Evolutionary conservation across 2,888 invertebrate genomes (phyloP).

Genomic region (Drosophila algonquin): DNA sequence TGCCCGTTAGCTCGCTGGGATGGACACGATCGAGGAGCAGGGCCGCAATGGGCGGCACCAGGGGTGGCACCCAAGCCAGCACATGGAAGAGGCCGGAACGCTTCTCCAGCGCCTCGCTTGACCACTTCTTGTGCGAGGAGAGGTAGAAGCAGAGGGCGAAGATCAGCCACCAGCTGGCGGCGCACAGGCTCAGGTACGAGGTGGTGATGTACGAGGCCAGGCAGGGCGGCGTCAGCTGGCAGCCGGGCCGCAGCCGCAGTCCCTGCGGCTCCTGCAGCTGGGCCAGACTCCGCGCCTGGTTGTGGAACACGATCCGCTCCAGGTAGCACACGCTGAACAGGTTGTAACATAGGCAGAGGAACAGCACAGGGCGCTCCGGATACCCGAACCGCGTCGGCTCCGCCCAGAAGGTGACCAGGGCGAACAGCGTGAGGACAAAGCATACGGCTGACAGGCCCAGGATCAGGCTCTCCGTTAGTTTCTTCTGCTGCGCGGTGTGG

Average conservation of each 20-base stretch:
- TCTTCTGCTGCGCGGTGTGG: slow-evolving; percentile 88
- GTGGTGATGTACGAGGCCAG: slow-evolving; percentile 90
- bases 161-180: slow-evolving; percentile 94
- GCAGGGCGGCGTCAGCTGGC: slow-evolving; percentile 87
- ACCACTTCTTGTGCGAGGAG: slow-evolving; percentile 96
- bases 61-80: slow-evolving; percentile 94
- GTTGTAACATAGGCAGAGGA: slow-evolving; percentile 94
- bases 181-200: slow-evolving; percentile 92
- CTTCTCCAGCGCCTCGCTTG: slow-evolving; percentile 94
- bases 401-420: slow-evolving; percentile 93
- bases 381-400: slow-evolving; percentile 95
- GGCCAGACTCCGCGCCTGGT: slow-evolving; percentile 79
- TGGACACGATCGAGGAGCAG: slow-evolving; percentile 91
- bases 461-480: slow-evolving; percentile 90
- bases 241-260: slow-evolving; percentile 71
- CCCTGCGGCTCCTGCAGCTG: slow-evolving; percentile 82
- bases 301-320: slow-evolving; percentile 87
- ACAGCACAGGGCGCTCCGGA: slow-evolving; percentile 96
- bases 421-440: slow-evolving; percentile 92
- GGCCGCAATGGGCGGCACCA: slow-evolving; percentile 92
- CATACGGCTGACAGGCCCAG: slow-evolving; percentile 91
- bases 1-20: slow-evolving; percentile 91
- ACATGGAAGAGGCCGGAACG: slow-evolving; percentile 94
- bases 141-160: slow-evolving; percentile 95
- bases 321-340: slow-evolving; percentile 90